Conservation (phyloP, 1,140 invertebrate genomes). For the Drosophila jambulina region DNA sequence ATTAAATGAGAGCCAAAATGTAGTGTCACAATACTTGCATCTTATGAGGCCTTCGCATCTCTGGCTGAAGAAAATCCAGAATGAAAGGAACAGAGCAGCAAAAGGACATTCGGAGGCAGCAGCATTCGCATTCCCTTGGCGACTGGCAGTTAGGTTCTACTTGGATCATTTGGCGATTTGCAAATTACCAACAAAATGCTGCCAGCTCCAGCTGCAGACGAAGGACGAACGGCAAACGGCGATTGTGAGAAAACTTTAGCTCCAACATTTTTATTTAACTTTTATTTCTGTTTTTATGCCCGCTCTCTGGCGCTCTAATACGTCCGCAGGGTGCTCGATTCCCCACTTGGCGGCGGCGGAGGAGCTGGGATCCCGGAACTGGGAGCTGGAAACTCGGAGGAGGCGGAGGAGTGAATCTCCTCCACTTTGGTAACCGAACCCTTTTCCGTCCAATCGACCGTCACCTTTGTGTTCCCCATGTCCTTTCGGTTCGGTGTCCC, state of each 20-base stretch:
- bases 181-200: slow-evolving; percentile 66
- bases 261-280: slow-evolving; percentile 75
- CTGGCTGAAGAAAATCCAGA: background rate
- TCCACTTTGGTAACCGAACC: slow-evolving; percentile 42
- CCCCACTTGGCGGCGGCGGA: slow-evolving; percentile 32
- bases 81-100: slow-evolving; percentile 28
- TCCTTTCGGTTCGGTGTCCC: slow-evolving; percentile 21
- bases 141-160: slow-evolving; percentile 35
- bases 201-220: slow-evolving; percentile 8
- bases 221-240: slow-evolving; percentile 2
- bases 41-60: slow-evolving; percentile 9
- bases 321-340: slow-evolving; percentile 61
- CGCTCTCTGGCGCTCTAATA: slow-evolving; percentile 54
- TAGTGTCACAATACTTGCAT: background rate
- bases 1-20: too few species aligned
- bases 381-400: slow-evolving; percentile 2
- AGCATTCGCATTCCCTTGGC: slow-evolving; percentile 34
- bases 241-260: slow-evolving; percentile 64
- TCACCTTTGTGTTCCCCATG: slow-evolving; percentile 36
- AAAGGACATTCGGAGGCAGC: slow-evolving; percentile 30
- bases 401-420: background rate
- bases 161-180: slow-evolving; percentile 67
- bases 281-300: slow-evolving; percentile 72
- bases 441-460: slow-evolving; percentile 43
- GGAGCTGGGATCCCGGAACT: slow-evolving; percentile 1